Conservation (phyloP, 2,888 invertebrate species). For the Sesamia inferens region DNA sequence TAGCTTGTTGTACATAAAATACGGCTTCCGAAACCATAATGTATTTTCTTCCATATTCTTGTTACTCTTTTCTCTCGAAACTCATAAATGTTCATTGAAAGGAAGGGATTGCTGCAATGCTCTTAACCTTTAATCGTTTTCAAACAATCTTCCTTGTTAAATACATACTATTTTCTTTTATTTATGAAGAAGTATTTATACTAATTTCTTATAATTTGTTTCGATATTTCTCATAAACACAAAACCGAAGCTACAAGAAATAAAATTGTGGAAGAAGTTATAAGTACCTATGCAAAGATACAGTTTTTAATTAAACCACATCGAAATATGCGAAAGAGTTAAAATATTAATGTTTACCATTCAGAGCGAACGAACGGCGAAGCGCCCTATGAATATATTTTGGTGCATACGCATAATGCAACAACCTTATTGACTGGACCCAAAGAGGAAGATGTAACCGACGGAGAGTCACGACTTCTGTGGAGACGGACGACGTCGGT, state of each 20-base stretch:
- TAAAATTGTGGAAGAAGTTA: neutral
- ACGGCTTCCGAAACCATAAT: conserved; percentile 25
- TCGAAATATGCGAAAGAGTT: neutral
- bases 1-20: conserved; percentile 32
- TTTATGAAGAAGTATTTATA: neutral
- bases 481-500: too few relatives aligned
- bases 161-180: conserved; percentile 13
- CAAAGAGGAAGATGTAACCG: too few relatives aligned
- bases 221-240: neutral
- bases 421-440: neutral
- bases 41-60: conserved; percentile 33
- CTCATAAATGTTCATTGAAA: conserved; percentile 58
- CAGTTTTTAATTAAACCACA: neutral
- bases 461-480: too few relatives aligned
- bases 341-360: neutral
- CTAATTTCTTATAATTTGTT: neutral
- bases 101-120: conserved; percentile 44
- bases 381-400: neutral
- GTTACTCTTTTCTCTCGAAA: conserved; percentile 32
- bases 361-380: neutral
- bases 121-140: conserved; percentile 49
- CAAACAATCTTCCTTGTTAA: conserved; percentile 32
- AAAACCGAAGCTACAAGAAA: neutral
- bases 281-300: neutral
- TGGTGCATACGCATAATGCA: neutral